Evolutionary conservation across 2,113 vertebrate species (phyloP).

Genomic region (Chroicocephalus ridibundus): DNA sequence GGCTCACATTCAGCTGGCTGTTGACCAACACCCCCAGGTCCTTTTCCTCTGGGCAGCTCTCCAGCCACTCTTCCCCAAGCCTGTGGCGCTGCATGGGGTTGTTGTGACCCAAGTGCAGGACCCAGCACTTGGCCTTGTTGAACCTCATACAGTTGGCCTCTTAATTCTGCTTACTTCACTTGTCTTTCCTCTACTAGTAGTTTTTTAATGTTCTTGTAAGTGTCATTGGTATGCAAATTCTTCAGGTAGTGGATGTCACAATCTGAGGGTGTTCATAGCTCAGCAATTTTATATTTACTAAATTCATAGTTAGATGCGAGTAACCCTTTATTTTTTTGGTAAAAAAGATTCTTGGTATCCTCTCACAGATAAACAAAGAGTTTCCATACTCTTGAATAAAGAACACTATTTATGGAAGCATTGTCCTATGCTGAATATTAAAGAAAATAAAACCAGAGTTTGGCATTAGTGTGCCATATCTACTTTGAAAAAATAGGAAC

Average conservation of each 20-base stretch:
- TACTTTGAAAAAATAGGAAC: neutral
- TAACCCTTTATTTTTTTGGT: neutral
- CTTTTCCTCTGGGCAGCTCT: accelerated
- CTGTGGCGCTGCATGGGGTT: neutral
- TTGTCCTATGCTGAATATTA: neutral
- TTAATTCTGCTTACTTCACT: neutral
- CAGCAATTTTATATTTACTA: neutral
- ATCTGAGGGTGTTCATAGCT: neutral
- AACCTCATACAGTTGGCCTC: neutral
- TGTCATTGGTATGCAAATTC: neutral
- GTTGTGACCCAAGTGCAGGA: neutral
- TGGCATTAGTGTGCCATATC: neutral
- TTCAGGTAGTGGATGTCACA: neutral
- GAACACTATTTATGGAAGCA: neutral
- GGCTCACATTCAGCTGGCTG: accelerated
- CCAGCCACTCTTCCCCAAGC: neutral
- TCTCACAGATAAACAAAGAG: neutral
- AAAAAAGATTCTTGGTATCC: neutral
- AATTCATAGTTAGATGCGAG: neutral
- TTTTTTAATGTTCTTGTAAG: neutral
- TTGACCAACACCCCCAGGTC: accelerated
- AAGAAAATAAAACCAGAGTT: neutral
- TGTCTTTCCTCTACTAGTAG: neutral
- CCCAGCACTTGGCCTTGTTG: neutral
- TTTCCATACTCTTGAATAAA: neutral